Base-by-base conservation (phyloP, 1,140 invertebrate species). In the Thaumetopoea pityocampa region DNA sequence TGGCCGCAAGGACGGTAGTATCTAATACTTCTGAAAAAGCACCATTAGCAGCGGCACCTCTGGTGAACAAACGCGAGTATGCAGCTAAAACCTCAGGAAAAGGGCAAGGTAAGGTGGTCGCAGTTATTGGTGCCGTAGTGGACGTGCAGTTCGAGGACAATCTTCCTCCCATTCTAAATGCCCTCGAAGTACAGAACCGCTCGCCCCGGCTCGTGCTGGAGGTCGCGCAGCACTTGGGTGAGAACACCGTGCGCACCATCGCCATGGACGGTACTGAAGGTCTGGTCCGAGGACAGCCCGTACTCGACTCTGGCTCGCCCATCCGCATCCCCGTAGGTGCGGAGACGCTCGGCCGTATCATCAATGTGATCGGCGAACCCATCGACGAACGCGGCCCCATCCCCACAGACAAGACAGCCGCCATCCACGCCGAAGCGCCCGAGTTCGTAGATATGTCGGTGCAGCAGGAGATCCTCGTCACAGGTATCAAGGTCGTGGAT, bases 91-190 rank as follows among this genome's bases (percentile, higher is more conserved):
- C 69, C 29, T 65, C 76, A 36, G 76, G 57, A 29, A 76, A 71
- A 29, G 69, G 79, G 32, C 79, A 89, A 60, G 93, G 93, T 33
- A 91, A 89, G 69, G 89, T 96, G 47, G 96, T 99, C 5, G 97
- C 98, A 30, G 97, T 99, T 47, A 99, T 99, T 86, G 98, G 98
- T 92, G 98, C 98, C 72, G 98, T 99, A 1, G 98, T 99, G 7
- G 98, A 99, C 74, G 98, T 99, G 7, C 98, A 99, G 83, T 99
- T 99, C 69, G 97, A 99, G 51, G 96, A 98, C 62, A 89, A 91
- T 42, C 89, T 99, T 36, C 98, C 98, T 35, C 94, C 97, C 37
- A 99, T 99, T 86, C 90, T 99, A 20, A 99, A 99, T 90, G 96
- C 97, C 20, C 88, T 99, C 56, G 97, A 99, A 79, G 97, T 99